Percentiles rank a stretch among this genome's conserved stretches.
Evolutionary conservation across 2,113 vertebrate species (phyloP).

Genomic region (Ammodytes marinus): DNA sequence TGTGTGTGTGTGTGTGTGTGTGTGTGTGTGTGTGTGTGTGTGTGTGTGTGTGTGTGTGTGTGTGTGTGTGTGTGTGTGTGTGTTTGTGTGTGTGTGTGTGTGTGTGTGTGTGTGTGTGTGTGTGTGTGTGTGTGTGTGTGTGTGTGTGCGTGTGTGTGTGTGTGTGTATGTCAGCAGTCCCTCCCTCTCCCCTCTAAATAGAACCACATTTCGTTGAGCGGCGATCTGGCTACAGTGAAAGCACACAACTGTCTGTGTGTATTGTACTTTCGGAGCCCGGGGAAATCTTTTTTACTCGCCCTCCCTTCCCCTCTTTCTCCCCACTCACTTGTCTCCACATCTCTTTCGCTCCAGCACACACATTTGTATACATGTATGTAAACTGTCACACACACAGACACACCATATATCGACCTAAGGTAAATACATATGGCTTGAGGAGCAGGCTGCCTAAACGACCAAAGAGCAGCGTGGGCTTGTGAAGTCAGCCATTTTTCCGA

Average conservation of each 20-base stretch:
- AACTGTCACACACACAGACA: constrained; percentile 35
- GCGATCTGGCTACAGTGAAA: constrained; percentile 65
- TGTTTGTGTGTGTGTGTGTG: constrained; percentile 24
- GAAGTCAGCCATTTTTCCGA: not conserved
- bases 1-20: constrained; percentile 9
- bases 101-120: constrained; percentile 1
- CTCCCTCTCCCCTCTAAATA: constrained; percentile 71
- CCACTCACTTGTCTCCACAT: constrained; percentile 32
- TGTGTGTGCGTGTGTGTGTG: not conserved
- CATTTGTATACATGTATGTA: constrained; percentile 40
- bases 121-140: constrained; percentile 11
- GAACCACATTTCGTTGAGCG: constrained; percentile 78
- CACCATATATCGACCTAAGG: constrained; percentile 16
- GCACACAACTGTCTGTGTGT: constrained; percentile 66
- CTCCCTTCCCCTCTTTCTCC: constrained; percentile 18
- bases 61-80: not conserved
- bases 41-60: not conserved
- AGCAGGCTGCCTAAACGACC: not conserved
- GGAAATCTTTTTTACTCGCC: constrained; percentile 64
- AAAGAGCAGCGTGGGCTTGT: not conserved
- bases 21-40: constrained; percentile 1
- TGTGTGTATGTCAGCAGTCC: constrained; percentile 33
- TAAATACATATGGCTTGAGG: constrained; percentile 21
- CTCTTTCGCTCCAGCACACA: constrained; percentile 22
- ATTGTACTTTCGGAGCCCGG: constrained; percentile 59